Evolutionary conservation across 1,140 invertebrate species (phyloP), one percentile per base, ranked within the genome.

Genomic region (Drosophila dunni): DNA sequence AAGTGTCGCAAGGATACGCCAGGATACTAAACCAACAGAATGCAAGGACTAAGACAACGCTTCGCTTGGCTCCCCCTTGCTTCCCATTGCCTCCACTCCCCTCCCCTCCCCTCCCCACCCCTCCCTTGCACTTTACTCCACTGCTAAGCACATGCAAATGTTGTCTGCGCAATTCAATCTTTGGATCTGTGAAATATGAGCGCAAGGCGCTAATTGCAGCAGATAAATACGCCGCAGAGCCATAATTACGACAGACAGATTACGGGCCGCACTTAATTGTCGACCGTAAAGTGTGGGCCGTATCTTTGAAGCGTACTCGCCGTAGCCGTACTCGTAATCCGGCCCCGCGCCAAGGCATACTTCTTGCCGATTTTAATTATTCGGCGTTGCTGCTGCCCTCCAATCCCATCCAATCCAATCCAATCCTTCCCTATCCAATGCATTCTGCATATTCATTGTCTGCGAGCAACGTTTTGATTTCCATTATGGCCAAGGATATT

Each of bases 171-270:
- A 65, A 75, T 82, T 86, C 48, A 67, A 81, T 66, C 66, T 70
- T 61, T 75, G 67, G 62, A 75, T 75, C 65, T 78, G 81, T 86
- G 76, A 86, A 83, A 86, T 88, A 86, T 89, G 79, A 58, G 44
- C 63, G 65, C 82, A 65, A 58, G 57, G 76, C 84, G 83, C 81
- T 86, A 86, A 86, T 86, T 86, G 83, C 83, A 69, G 56, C 68
- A 86, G 83, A 86, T 86, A 86, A 86, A 86, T 86, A 88, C 63
- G 75, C 79, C 72, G 79, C 67, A 74, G 75, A 80, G 84, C 83
- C 84, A 86, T 88, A 86, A 86, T 86, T 86, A 89, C 83, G 84
- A 83, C 80, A 79, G 79, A 86, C 83, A 88, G 83, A 86, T 86
- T 86, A 86, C 75, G 84, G 66, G 53, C 34, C 71, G 71, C 80